Evolutionary conservation across 2,113 vertebrate species (phyloP), one percentile per base, ranked within the genome.

Genomic region (Dasyornis broadbenti): DNA sequence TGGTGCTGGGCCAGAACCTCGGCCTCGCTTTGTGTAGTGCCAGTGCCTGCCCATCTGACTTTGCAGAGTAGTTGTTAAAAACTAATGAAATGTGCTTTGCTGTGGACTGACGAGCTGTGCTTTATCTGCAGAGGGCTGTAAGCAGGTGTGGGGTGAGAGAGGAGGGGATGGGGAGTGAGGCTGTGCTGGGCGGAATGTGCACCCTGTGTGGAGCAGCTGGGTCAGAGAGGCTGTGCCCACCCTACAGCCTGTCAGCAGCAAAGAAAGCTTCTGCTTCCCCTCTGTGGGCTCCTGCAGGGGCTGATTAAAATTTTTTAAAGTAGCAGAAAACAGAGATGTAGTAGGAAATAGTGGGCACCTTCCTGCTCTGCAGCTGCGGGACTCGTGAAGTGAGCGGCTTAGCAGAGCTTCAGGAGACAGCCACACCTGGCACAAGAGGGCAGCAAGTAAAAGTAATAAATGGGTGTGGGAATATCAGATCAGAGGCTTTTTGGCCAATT

Each of bases 11-110:
- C 61, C 50, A 5, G 45, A 44, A 6, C 35, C 37, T 37, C 3
- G 2, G 39, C 50, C 42, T 69, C 0, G 0, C 20, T 82, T 18
- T n/a, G 49, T 14, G 2, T 0, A 31, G 50, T 56, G 52, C 70
- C 53, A 66, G 70, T 13, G 86, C 16, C 70, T 49, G 42, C 83
- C 57, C 44, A 6, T 28, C 61, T 28, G 68, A 72, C 37, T 76
- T 33, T 72, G 66, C 40, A 64, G 75, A 11, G 37, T 7, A 23
- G 53, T 20, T 57, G 66, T 49, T 82, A 57, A 28, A 68, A 79
- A 12, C 49, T 4, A 26, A 37, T 42, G 86, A 40, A 33, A 44
- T 13, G 61, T 86, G 64, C 52, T 86, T 65, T 73, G 8, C 42
- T 57, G 3, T 28, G 27, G 49, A 4, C 42, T 16, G 2, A n/a